Evolutionary conservation across 2,797 vertebrate genomes (phyloP).

Genomic region (Premnoplex brunnescens): DNA sequence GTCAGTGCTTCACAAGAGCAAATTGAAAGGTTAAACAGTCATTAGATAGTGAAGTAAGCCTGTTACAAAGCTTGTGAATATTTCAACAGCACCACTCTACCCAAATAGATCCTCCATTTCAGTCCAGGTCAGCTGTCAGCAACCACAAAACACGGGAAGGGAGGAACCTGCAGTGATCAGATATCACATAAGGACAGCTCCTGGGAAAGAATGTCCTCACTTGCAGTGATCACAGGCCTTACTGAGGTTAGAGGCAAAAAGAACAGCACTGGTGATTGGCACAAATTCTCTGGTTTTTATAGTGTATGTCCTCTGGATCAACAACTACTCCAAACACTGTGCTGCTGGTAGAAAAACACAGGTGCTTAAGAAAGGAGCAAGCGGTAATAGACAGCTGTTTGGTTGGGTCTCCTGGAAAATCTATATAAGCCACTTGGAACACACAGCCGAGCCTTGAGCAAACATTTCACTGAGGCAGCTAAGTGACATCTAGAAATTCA

Average conservation of each 20-base stretch:
- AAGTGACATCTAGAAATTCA: constrained; percentile 54
- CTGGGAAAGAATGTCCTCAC: neutral
- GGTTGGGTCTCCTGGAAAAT: constrained; percentile 14
- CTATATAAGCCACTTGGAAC: constrained; percentile 39
- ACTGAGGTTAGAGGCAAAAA: neutral
- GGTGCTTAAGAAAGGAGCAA: constrained; percentile 10
- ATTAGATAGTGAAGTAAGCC: neutral
- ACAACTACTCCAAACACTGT: neutral
- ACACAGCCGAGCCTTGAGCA: constrained; percentile 34
- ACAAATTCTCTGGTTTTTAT: neutral
- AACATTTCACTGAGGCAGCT: constrained; percentile 48
- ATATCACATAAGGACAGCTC: neutral
- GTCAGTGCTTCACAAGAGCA: neutral
- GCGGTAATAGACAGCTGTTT: constrained; percentile 25
- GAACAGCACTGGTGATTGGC: neutral
- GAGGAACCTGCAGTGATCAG: neutral
- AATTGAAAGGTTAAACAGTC: neutral
- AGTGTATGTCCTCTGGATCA: neutral
- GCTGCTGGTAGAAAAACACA: neutral
- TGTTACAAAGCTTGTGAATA: neutral
- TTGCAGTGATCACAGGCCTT: neutral
- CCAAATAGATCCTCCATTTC: neutral
- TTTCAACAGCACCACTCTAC: neutral
- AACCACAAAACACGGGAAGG: neutral
- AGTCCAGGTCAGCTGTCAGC: neutral